Evolutionary conservation across 2,888 invertebrate genomes (phyloP).

Genomic region (Polia nebulosa): DNA sequence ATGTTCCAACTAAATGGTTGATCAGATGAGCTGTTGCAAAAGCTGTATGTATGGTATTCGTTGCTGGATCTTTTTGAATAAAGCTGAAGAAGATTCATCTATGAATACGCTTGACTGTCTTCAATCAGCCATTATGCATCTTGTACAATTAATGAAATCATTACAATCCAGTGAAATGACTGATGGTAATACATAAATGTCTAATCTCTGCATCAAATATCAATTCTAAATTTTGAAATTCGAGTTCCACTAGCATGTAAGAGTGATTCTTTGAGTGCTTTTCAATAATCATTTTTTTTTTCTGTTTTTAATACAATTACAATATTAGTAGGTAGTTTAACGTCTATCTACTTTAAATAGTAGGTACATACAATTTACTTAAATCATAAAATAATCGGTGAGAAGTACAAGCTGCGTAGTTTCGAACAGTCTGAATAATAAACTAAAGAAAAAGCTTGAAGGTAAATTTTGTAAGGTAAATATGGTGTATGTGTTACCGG

Average conservation of each 20-base stretch:
- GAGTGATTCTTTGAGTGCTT: slow-evolving; percentile 36
- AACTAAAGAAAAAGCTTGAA: slow-evolving; percentile 22
- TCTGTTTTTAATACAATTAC: slow-evolving; percentile 52
- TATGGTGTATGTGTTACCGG: too few relatives aligned
- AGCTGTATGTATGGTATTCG: not conserved
- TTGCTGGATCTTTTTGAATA: not conserved
- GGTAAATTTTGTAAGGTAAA: slow-evolving; percentile 22
- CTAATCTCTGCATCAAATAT: slow-evolving; percentile 40
- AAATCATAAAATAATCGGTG: slow-evolving; percentile 64
- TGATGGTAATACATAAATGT: slow-evolving; percentile 24
- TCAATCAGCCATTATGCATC: not conserved
- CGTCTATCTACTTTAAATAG: slow-evolving; percentile 60
- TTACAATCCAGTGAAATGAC: not conserved
- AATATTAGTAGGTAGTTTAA: slow-evolving; percentile 56
- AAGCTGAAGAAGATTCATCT: not conserved
- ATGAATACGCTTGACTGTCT: not conserved
- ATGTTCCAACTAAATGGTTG: not conserved
- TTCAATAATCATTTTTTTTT: slow-evolving; percentile 43
- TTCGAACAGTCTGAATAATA: slow-evolving; percentile 28
- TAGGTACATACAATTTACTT: slow-evolving; percentile 61
- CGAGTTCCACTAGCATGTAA: slow-evolving; percentile 26
- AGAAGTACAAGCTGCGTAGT: slow-evolving; percentile 63
- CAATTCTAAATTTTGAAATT: slow-evolving; percentile 36
- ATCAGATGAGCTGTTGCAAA: not conserved
- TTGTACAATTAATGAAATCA: not conserved